Conservation (phyloP, 2,888 invertebrate species). For the Malacosoma neustria region DNA sequence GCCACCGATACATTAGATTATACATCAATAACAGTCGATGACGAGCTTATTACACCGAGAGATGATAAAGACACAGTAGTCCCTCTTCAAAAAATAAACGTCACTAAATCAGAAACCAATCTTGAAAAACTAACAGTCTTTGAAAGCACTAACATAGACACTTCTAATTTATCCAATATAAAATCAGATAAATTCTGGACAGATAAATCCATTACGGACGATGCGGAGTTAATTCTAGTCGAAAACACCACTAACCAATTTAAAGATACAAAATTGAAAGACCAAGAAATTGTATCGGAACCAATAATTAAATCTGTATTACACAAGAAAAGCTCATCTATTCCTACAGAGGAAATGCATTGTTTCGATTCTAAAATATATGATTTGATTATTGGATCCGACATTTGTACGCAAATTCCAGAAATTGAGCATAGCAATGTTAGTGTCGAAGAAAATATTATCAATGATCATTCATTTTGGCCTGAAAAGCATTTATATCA, state of each 20-base stretch:
- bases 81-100: background rate
- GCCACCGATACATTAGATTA: conserved; percentile 27
- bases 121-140: conserved; percentile 6
- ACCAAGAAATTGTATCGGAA: background rate
- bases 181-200: conserved; percentile 76
- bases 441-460: conserved; percentile 40
- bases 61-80: conserved; percentile 20
- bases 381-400: background rate
- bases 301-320: background rate
- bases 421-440: conserved; percentile 3
- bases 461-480: conserved; percentile 75
- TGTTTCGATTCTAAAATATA: background rate
- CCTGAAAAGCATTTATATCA: conserved; percentile 76
- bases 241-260: conserved; percentile 5
- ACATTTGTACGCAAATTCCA: background rate
- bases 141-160: conserved; percentile 33
- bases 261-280: background rate
- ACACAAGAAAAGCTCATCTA: background rate
- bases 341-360: background rate
- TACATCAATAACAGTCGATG: conserved; percentile 24
- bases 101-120: conserved; percentile 6
- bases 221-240: conserved; percentile 67
- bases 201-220: conserved; percentile 71
- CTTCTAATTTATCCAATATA: conserved; percentile 33
- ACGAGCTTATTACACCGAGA: conserved; percentile 23